Evolutionary conservation across 2,113 vertebrate genomes (phyloP).

Genomic region (Grammomys surdaster): DNA sequence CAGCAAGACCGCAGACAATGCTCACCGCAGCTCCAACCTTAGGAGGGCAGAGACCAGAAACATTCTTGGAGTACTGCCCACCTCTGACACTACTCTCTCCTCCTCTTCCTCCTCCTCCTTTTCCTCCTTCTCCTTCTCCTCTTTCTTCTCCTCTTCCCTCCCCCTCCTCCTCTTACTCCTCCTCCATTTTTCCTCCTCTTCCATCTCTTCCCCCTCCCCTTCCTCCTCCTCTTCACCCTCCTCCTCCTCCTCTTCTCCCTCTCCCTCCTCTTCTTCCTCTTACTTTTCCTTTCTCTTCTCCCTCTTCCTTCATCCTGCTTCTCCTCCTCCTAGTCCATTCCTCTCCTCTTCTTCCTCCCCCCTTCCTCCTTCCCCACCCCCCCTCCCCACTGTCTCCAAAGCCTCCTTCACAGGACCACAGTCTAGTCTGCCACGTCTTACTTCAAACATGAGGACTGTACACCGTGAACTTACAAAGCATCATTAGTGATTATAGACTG

Average conservation of each 20-base stretch:
- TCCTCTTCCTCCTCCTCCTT: background rate
- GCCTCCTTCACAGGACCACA: constrained; percentile 63
- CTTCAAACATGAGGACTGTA: constrained; percentile 75
- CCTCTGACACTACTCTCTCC: background rate
- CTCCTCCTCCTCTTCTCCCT: background rate
- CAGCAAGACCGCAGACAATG: constrained; percentile 58
- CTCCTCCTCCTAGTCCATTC: background rate
- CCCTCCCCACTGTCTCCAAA: constrained; percentile 64
- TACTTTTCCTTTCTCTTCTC: no score
- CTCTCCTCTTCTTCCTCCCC: background rate
- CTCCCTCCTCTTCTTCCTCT: background rate
- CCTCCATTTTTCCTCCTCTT: background rate
- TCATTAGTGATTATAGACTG: constrained; percentile 82
- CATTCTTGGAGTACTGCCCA: constrained; percentile 67
- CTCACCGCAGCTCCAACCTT: constrained; percentile 65
- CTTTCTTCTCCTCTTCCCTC: background rate
- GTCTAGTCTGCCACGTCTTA: constrained; percentile 18
- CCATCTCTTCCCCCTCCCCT: background rate
- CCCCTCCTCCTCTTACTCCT: background rate
- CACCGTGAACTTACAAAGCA: constrained; percentile 79
- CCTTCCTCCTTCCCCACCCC: background rate
- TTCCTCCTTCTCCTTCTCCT: background rate
- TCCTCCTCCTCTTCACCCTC: background rate
- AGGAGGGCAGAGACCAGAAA: constrained; percentile 65
- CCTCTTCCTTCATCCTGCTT: background rate